A percentile compares a stretch with the other conserved stretches of the same genome.
phyloP scores from a whole-genome alignment of 2,888 invertebrate genomes.

The Hirtodrosophila histrioides region DNA sequence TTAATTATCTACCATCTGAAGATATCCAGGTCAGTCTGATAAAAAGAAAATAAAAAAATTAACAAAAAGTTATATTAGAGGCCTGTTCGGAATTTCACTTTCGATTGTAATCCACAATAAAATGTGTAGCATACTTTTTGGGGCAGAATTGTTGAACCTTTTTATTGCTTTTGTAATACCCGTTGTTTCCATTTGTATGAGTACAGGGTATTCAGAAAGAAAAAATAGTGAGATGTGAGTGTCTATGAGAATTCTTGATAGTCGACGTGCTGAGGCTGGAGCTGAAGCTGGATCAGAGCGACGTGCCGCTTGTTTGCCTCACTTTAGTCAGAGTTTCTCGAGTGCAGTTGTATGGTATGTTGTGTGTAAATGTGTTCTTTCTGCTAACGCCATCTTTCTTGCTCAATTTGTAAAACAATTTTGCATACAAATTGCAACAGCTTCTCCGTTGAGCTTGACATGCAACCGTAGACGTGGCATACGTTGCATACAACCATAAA shows the following conservation, averaged over 20 bases:
- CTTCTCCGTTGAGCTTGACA: conserved; percentile 62
- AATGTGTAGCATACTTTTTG: not conserved
- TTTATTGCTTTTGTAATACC: not conserved
- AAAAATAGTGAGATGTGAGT: conserved; percentile 38
- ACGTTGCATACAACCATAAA: conserved; percentile 56
- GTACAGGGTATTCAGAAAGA: conserved; percentile 21
- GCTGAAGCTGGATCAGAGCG: conserved; percentile 26
- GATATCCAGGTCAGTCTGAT: no score
- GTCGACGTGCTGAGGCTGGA: conserved; percentile 49
- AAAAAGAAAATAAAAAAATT: no score
- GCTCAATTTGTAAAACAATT: conserved; percentile 79
- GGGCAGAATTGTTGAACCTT: no score
- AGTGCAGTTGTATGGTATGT: conserved; percentile 11
- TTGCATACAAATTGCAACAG: conserved; percentile 80
- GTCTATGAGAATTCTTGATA: conserved; percentile 58
- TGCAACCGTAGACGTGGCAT: conserved; percentile 51
- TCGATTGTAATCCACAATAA: no score
- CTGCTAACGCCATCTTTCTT: conserved; percentile 78
- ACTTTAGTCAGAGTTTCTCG: conserved; percentile 28
- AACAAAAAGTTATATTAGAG: no score
- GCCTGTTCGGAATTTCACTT: no score
- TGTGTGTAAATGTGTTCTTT: conserved; percentile 40
- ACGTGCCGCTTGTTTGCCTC: conserved; percentile 60
- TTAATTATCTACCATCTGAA: no score
- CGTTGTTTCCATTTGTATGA: not conserved